A percentile compares a stretch with the other conserved stretches of the same genome.
Evolutionary conservation across 2,888 invertebrate genomes (phyloP).

Genomic region (Heteropelma amictum): DNA sequence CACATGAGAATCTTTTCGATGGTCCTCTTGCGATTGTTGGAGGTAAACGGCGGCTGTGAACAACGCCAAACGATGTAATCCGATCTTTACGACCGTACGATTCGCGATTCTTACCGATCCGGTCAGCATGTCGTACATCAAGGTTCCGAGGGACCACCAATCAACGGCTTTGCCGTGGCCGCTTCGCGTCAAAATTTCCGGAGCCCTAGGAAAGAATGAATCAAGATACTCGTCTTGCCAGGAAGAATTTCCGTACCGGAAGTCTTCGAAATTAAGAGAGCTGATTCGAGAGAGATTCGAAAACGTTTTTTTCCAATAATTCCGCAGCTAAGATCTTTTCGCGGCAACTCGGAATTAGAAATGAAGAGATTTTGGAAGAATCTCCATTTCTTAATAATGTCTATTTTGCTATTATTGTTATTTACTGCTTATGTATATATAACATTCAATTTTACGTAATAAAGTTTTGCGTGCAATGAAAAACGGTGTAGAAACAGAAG

Average conservation of each 20-base stretch:
- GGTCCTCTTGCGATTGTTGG: conserved; percentile 97
- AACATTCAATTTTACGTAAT: background rate
- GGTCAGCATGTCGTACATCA: conserved; percentile 99
- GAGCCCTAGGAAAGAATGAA: no score
- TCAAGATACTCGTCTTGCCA: no score
- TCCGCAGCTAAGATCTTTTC: no score
- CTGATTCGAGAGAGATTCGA: no score
- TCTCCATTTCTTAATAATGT: no score
- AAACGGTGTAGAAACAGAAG: background rate
- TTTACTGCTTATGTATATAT: no score
- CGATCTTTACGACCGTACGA: background rate
- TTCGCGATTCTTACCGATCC: conserved; percentile 86
- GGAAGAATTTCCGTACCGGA: conserved; percentile 3
- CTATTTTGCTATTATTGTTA: no score
- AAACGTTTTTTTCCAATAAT: no score
- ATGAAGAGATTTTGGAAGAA: no score
- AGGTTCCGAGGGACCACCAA: conserved; percentile 99
- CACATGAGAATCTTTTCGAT: conserved; percentile 99
- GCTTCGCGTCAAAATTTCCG: conserved; percentile 96
- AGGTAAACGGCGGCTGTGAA: conserved; percentile 99
- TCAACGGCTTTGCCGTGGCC: conserved; percentile 99
- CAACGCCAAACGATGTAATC: no score
- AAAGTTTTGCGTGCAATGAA: background rate
- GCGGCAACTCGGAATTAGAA: no score
- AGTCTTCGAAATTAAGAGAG: background rate